Evolutionary conservation across 2,888 invertebrate genomes (phyloP), one percentile per base, ranked within the genome.

Genomic region (Pollenia amentaria): DNA sequence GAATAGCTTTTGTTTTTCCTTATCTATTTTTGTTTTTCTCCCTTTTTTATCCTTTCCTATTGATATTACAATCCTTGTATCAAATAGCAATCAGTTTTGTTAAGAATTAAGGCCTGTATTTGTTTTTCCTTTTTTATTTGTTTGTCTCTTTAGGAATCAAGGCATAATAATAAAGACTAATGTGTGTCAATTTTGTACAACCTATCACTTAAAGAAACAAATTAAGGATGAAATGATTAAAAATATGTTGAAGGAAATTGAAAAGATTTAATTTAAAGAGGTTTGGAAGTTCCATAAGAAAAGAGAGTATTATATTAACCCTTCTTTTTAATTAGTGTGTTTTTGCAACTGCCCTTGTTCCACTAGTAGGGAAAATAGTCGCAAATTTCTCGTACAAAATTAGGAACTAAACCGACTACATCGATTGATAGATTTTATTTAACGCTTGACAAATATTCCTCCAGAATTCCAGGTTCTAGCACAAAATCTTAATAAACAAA

Each of bases 51-150:
- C 3, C n/a, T 21, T 18, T 57, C 40, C 14, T 72, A 42, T 65
- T 75, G 64, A 42, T 73, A 60, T 67, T 38, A 4, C 14, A 65
- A 69, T 60, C 55, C 18, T 44, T 42, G 18, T 64, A 64, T 72
- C 29, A 55, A 51, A 70, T 62, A 38, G 16, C 55, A 29, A 73
- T 65, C 57, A 65, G 7, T 70, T 69, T 38, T 46, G 18, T 67
- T 48, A 62, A 46, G 42, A 16, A 81, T 75, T 67, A 72, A 60
- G 10, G 46, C 7, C 8, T 9, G 40, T 40, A 55, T 65, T n/a
- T 46, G 38, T 69, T 14, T 18, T 29, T 44, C 42, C 12, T 1
- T 48, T 60, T 48, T 11, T 40, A 2, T 40, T n/a, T 29, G 40
- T 16, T 46, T 38, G n/a, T 75, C 16, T 12, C 8, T 29, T 6